These are phyloP conservation scores for Xiphorhynchus elegans DNA, from an alignment of 2,113 vertebrate genomes.

Conservation along the genomic window DNA sequence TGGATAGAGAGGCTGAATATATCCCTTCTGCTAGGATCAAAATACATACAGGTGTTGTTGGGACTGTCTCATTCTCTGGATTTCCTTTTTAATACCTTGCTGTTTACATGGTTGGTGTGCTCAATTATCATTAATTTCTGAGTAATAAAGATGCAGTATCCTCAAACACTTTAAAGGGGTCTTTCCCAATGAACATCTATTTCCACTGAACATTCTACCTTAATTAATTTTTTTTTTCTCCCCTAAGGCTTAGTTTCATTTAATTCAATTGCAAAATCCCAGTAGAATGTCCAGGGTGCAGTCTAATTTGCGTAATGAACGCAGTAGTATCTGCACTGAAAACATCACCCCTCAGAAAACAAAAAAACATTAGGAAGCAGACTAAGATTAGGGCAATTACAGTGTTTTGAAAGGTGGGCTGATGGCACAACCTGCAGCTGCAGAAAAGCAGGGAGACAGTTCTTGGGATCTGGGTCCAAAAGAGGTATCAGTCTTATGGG, in stretches of 20 bases:
- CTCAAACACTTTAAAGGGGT: background rate
- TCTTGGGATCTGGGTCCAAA: background rate
- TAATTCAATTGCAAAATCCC: conserved; percentile 11
- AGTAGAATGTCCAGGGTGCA: background rate
- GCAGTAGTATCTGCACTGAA: background rate
- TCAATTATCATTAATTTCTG: background rate
- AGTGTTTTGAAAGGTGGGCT: background rate
- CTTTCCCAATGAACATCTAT: background rate
- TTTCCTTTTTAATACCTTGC: background rate
- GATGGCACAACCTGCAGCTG: background rate
- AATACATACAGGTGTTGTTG: background rate
- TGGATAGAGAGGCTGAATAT: background rate
- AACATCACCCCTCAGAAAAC: background rate
- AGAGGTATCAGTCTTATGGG: background rate
- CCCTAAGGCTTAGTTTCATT: background rate
- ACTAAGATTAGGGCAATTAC: background rate
- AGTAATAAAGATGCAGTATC: background rate
- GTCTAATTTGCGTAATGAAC: background rate
- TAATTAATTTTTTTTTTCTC: background rate
- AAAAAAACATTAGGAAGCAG: background rate
- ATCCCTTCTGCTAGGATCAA: background rate
- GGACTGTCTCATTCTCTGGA: background rate
- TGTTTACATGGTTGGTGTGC: background rate
- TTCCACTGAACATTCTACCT: background rate
- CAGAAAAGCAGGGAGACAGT: background rate